Conservation (phyloP, 2,888 invertebrate genomes). For the Odontocerum albicorne region DNA sequence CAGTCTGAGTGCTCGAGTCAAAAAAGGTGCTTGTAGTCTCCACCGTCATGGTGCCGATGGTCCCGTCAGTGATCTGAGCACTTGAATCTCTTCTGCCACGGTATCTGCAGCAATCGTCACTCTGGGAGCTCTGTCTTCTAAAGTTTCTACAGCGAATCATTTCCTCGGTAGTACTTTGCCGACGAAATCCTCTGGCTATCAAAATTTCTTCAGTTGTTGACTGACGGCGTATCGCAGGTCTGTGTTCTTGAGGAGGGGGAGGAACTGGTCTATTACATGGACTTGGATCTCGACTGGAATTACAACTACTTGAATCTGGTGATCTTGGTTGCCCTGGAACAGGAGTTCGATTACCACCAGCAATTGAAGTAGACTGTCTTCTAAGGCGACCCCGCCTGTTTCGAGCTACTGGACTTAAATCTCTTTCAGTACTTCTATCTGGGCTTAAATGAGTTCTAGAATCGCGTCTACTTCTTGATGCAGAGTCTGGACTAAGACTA, state of each 20-base stretch:
- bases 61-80: conserved; percentile 89
- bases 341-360: conserved; percentile 50
- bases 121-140: conserved; percentile 86
- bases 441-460: conserved; percentile 80
- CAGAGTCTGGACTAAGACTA: conserved; percentile 88
- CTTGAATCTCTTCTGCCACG: conserved; percentile 81
- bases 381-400: conserved; percentile 69
- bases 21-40: conserved; percentile 92
- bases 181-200: conserved; percentile 84
- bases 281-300: conserved; percentile 80
- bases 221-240: conserved; percentile 80
- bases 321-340: conserved; percentile 57
- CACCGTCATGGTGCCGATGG: conserved; percentile 89
- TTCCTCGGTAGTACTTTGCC: conserved; percentile 90
- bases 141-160: conserved; percentile 92
- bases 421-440: conserved; percentile 77
- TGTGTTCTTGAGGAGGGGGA: conserved; percentile 56
- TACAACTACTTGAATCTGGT: conserved; percentile 76
- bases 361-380: conserved; percentile 80
- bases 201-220: conserved; percentile 91
- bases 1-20: conserved; percentile 91
- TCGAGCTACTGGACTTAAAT: conserved; percentile 75
- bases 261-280: conserved; percentile 67
- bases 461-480: conserved; percentile 70
- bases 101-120: conserved; percentile 74